Evolutionary conservation across 2,113 vertebrate species (phyloP), one percentile per base, ranked within the genome.

Genomic region (Engraulis encrasicolus): DNA sequence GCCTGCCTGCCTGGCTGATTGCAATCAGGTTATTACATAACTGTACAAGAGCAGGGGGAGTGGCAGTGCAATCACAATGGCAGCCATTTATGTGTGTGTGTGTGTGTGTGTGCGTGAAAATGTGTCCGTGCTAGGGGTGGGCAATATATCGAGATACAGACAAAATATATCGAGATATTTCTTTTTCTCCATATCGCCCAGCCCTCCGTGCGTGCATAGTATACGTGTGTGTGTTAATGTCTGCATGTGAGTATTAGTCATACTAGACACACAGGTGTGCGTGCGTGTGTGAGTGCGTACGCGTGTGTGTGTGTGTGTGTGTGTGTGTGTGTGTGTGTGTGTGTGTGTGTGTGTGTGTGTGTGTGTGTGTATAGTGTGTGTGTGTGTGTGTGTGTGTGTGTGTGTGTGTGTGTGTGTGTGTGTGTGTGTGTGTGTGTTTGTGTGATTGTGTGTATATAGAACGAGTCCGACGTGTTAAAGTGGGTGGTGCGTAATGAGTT

Each of bases 401-500:
- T n/a, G n/a, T n/a, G n/a, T n/a, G n/a, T n/a, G n/a, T n/a, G n/a
- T n/a, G n/a, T n/a, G n/a, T n/a, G n/a, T n/a, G n/a, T n/a, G n/a
- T n/a, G 9, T 45, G 9, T 45, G 9, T 5, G 9, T 3, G 15
- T 4, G 50, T 54, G 50, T 19, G 50, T 54, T 2, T 54, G 18
- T 54, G 18, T 54, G 18, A n/a, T n/a, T 45, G 40, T 45, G 40
- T 45, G 3, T 45, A 9, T 45, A 9, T 45, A 9, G 40, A 5
- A 45, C 9, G 40, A 5, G 40, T 45, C 9, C 40, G 96, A 97
- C 3, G 95, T 96, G 84, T 93, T 96, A 91, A 96, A 95, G 87
- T 95, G 95, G 93, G 95, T 97, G 90, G 94, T 97, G 84, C 91
- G 92, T 81, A 95, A 93, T 1, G 96, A 97, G 91, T 97, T 97